Base-by-base conservation (phyloP, 2,888 invertebrate genomes). In the Cacoxenus indagator region DNA sequence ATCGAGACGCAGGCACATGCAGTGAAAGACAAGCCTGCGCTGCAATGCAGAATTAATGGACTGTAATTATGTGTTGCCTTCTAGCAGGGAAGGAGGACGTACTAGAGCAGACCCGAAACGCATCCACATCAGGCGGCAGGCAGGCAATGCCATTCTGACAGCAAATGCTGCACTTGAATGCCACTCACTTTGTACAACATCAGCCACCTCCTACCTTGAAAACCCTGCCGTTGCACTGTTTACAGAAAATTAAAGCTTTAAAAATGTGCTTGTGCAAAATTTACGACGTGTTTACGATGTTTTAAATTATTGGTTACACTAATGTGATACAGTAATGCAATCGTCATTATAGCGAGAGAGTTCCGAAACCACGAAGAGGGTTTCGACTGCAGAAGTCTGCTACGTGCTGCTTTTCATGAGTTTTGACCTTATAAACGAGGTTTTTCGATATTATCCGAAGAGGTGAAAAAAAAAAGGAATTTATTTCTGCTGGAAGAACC, bases 201-300 rank as follows among this genome's bases (percentile, higher is more conserved):
- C 37, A 37, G 14, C 2, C 37, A n/a, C n/a, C n/a, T n/a, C n/a
- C n/a, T n/a, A n/a, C n/a, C n/a, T n/a, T n/a, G n/a, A n/a, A n/a
- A n/a, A n/a, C n/a, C n/a, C n/a, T n/a, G n/a, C n/a, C n/a, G n/a
- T n/a, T n/a, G 37, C 37, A 14, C 37, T 54, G 31, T 37, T 67
- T 81, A 71, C 64, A 73, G 73, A 76, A 77, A 82, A 76, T 80
- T 73, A 76, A 78, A 78, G 76, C 77, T 77, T 81, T 51, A 22
- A 22, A 22, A 51, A 51, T 73, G 73, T 75, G 78, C 78, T 72
- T 73, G 76, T 78, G 81, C 83, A 76, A 82, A 83, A 81, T 83
- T 85, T 83, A 84, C 82, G 85, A 85, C 70, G 85, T 85, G 85
- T 85, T 85, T 85, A 85, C 82, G 78, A 83, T 82, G 77, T 74